These are phyloP conservation scores for Pentamera pediparva DNA, from an alignment of 53 echinoderm and acorn worm genomes.

Conservation along the genomic window DNA sequence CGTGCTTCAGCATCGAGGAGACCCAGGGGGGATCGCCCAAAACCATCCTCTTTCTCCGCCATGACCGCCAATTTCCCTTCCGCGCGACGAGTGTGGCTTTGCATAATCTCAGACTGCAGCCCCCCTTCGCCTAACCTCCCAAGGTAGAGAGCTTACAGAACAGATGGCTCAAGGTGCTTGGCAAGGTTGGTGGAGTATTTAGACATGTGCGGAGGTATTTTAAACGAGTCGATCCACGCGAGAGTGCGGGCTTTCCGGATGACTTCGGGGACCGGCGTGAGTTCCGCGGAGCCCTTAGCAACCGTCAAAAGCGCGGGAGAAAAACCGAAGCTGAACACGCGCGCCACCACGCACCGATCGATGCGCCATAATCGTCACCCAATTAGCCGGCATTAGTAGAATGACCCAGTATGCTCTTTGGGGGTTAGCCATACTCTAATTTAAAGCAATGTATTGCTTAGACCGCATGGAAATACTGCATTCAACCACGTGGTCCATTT, in stretches of 20 bases:
- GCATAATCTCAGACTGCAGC: conserved; percentile 14
- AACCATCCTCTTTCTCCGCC: background rate
- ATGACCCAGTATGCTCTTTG: conserved; percentile 11
- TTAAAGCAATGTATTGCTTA: too few species aligned
- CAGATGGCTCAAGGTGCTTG: conserved; percentile 29
- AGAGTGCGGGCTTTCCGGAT: too few species aligned
- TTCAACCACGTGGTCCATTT: too few species aligned
- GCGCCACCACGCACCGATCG: conserved; percentile 26
- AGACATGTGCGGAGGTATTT: conserved; percentile 9
- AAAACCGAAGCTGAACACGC: conserved; percentile 20
- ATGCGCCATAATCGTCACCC: conserved; percentile 1
- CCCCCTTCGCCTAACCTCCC: background rate
- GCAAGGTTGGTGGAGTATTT: conserved; percentile 20
- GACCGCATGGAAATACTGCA: too few species aligned
- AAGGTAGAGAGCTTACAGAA: conserved; percentile 26
- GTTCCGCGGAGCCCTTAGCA: conserved; percentile 18
- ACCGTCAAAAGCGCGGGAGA: conserved; percentile 25
- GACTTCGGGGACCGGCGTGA: conserved; percentile 13
- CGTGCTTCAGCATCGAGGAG: conserved; percentile 32
- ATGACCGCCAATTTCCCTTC: conserved; percentile 22
- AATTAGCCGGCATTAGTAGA: conserved; percentile 27
- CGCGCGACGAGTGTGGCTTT: conserved; percentile 7
- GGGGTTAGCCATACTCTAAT: background rate
- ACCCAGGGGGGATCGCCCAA: conserved; percentile 19
- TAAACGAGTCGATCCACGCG: too few species aligned